These are phyloP conservation scores for Ariolimax columbianus DNA, from an alignment of 2,888 invertebrate genomes.

Conservation along the genomic window DNA sequence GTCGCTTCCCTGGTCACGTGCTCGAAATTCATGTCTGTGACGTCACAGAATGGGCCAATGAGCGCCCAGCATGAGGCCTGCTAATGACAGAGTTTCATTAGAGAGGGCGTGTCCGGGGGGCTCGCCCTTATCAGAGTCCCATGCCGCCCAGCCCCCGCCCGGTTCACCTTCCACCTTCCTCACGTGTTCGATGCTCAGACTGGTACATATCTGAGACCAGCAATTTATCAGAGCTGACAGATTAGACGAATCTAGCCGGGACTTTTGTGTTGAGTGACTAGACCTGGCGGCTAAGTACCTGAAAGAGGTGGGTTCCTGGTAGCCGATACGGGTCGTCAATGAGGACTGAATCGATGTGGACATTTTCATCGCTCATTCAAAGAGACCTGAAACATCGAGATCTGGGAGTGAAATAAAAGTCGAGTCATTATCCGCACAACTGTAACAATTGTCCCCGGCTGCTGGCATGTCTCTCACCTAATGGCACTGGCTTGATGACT, in stretches of 20 bases:
- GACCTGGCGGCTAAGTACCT: not conserved
- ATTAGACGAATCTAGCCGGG: not conserved
- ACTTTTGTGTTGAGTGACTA: conserved; percentile 17
- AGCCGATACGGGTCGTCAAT: conserved; percentile 33
- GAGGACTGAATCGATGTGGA: not conserved
- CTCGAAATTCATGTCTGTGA: conserved; percentile 12
- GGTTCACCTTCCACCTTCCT: not conserved
- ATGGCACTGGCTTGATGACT: too few relatives aligned
- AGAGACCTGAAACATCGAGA: not conserved
- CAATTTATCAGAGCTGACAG: conserved; percentile 44
- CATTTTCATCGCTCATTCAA: conserved; percentile 18
- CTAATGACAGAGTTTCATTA: conserved; percentile 43
- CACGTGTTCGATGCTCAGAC: not conserved
- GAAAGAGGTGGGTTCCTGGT: not conserved
- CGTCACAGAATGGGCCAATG: conserved; percentile 45
- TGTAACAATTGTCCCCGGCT: not conserved
- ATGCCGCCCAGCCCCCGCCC: not conserved
- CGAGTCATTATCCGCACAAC: not conserved
- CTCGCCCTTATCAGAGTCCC: not conserved
- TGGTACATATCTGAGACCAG: too few relatives aligned
- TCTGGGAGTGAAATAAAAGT: not conserved
- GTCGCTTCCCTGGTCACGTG: not conserved
- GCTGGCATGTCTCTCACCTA: not conserved
- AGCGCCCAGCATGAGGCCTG: conserved; percentile 21
- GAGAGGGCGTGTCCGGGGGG: conserved; percentile 29